These are phyloP conservation scores for Trichogramma dendrolimi DNA, from an alignment of 2,888 invertebrate species.

Conservation along the genomic window DNA sequence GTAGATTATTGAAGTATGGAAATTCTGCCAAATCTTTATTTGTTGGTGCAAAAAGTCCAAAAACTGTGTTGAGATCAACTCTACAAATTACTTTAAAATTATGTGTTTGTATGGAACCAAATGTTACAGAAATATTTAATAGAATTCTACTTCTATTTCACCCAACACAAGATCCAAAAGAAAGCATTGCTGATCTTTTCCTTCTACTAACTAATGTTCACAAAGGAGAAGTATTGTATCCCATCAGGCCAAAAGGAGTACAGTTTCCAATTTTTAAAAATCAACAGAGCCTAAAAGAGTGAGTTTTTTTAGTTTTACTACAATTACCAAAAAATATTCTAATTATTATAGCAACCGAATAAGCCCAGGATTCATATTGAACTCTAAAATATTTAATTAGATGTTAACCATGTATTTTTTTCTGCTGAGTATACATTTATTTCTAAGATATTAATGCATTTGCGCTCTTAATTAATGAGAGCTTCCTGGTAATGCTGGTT, in stretches of 20 bases:
- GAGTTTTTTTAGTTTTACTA: slow-evolving; percentile 13
- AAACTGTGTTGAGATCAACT: slow-evolving; percentile 27
- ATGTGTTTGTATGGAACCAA: slow-evolving; percentile 37
- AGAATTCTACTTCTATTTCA: slow-evolving; percentile 40
- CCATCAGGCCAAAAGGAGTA: slow-evolving; percentile 28
- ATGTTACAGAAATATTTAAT: slow-evolving; percentile 35
- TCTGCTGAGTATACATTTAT: not conserved
- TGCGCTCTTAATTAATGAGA: too few relatives aligned
- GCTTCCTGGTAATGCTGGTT: too few relatives aligned
- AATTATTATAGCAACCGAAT: too few relatives aligned
- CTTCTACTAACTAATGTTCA: slow-evolving; percentile 36
- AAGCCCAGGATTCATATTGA: too few relatives aligned
- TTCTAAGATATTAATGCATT: not conserved
- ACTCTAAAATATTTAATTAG: too few relatives aligned
- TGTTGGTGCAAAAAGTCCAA: slow-evolving; percentile 37
- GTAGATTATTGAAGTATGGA: slow-evolving; percentile 33
- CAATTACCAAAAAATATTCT: slow-evolving; percentile 1
- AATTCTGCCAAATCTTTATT: slow-evolving; percentile 34
- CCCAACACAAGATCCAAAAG: slow-evolving; percentile 40
- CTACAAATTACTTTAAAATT: slow-evolving; percentile 30
- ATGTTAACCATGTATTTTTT: not conserved
- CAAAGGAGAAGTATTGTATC: slow-evolving; percentile 35
- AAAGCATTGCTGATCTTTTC: slow-evolving; percentile 37
- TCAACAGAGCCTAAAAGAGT: slow-evolving; percentile 38
- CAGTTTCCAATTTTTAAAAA: slow-evolving; percentile 42